Evolutionary conservation across 2,888 invertebrate genomes (phyloP).

Genomic region (Phyllotreta cruciferae): DNA sequence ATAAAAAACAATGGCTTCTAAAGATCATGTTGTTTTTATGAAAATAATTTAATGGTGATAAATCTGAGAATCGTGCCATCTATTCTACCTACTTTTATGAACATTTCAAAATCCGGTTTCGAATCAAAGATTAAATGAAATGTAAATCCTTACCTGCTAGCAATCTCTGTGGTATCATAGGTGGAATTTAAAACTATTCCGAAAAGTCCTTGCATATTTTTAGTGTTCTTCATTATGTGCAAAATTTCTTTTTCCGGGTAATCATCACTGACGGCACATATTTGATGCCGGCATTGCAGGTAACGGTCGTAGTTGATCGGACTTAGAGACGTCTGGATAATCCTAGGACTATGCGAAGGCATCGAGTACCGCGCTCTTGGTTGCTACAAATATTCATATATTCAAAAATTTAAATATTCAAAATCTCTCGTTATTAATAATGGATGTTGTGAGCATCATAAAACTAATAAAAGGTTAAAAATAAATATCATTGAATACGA

Average conservation of each 20-base stretch:
- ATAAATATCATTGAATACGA: too few relatives aligned
- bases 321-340: constrained; percentile 5
- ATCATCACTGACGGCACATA: constrained; percentile 15
- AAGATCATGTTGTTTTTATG: too few relatives aligned
- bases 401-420: too few relatives aligned
- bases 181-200: constrained; percentile 26
- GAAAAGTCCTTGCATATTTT: constrained; percentile 22
- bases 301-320: constrained; percentile 20
- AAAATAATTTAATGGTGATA: too few relatives aligned
- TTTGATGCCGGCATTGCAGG: constrained; percentile 16
- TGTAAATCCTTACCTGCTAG: constrained; percentile 20
- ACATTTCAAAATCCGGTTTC: neutral
- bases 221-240: constrained; percentile 15
- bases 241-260: constrained; percentile 27
- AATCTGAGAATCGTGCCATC: too few relatives aligned
- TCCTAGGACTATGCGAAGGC: neutral
- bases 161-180: constrained; percentile 9
- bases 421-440: too few relatives aligned
- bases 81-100: neutral
- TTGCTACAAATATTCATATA: constrained; percentile 8
- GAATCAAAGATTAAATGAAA: neutral
- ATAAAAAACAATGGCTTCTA: too few relatives aligned
- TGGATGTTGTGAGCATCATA: too few relatives aligned
- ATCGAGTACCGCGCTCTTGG: neutral
- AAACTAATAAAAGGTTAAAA: too few relatives aligned